A percentile compares a stretch with the other conserved stretches of the same genome.
These are phyloP conservation scores for Caprella mutica DNA, from an alignment of 2,888 invertebrate genomes.

Conservation along the genomic window DNA sequence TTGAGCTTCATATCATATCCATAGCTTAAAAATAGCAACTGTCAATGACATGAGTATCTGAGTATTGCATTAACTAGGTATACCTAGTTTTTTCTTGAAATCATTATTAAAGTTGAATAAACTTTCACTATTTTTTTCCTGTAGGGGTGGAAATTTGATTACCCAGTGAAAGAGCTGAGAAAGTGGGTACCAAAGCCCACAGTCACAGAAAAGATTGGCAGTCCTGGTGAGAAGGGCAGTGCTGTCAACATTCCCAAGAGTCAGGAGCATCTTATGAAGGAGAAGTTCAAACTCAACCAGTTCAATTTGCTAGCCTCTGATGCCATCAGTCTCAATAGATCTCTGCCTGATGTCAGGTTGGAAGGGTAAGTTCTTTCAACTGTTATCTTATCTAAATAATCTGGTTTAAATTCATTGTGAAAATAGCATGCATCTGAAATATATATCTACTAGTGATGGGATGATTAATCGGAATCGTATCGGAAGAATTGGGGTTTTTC, in stretches of 20 bases:
- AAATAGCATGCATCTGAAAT: no score
- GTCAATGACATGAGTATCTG: no score
- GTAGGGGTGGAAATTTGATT: conserved; percentile 33
- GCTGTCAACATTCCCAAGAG: conserved; percentile 81
- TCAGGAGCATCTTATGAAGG: conserved; percentile 76
- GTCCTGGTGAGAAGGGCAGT: conserved; percentile 80
- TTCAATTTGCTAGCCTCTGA: conserved; percentile 97
- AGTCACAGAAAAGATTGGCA: conserved; percentile 54
- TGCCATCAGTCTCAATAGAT: conserved; percentile 90
- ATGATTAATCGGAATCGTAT: no score
- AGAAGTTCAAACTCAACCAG: conserved; percentile 95
- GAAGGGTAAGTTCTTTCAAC: conserved; percentile 82
- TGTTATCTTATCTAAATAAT: no score
- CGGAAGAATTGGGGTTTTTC: no score
- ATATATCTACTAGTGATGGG: no score
- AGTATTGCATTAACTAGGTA: no score
- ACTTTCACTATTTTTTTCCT: background rate
- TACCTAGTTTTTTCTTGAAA: no score
- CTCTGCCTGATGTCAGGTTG: conserved; percentile 83
- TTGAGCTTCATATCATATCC: no score
- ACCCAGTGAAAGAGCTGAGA: conserved; percentile 40
- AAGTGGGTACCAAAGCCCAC: conserved; percentile 62
- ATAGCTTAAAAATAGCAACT: no score
- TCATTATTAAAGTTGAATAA: no score
- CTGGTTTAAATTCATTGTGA: no score